Evolutionary conservation across 2,113 vertebrate genomes (phyloP), one percentile per base, ranked within the genome.

Genomic region (Leptocoma aspasia): DNA sequence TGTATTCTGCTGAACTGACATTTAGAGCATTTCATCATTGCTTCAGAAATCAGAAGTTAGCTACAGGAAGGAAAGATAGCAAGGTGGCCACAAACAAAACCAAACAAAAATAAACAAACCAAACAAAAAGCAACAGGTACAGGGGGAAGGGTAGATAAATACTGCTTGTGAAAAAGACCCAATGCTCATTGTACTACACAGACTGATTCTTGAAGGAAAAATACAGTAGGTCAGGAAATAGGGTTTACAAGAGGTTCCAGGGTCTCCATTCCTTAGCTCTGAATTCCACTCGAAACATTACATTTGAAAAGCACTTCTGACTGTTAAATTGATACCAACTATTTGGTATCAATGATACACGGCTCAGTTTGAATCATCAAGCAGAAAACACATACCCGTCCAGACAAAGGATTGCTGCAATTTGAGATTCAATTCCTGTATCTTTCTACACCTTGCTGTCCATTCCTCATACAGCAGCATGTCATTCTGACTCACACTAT

Each of bases 361-460:
- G 1, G 73, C 23, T 82, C 44, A 61, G 1, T 30, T 61, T 68
- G 53, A 56, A 56, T 63, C 31, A 76, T 56, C 15, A 42, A 42
- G 18, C 47, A 54, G 39, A 70, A 82, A 64, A 72, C 15, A n/a
- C 2, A 1, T 49, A 68, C 9, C 0, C 0, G 13, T 65, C 15
- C 52, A 66, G 45, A 53, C 13, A 76, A 78, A 76, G 68, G 41
- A 53, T 39, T 70, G 33, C n/a, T 80, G 41, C 57, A 73, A 23
- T 53, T 18, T 70, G 33, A 61, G 27, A 66, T 68, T 79, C 52
- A 73, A 73, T 75, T 82, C 41, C 42, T 63, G 10, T 18, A 61
- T 37, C 59, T 59, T 26, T 47, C n/a, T 27, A 27, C 10, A 54
- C 41, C 15, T 85, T 37, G 22, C 37, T 72, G 31, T 76, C 42